Base-by-base conservation (phyloP, 2,113 vertebrate genomes). In the Sphaerodactylus townsendi region DNA sequence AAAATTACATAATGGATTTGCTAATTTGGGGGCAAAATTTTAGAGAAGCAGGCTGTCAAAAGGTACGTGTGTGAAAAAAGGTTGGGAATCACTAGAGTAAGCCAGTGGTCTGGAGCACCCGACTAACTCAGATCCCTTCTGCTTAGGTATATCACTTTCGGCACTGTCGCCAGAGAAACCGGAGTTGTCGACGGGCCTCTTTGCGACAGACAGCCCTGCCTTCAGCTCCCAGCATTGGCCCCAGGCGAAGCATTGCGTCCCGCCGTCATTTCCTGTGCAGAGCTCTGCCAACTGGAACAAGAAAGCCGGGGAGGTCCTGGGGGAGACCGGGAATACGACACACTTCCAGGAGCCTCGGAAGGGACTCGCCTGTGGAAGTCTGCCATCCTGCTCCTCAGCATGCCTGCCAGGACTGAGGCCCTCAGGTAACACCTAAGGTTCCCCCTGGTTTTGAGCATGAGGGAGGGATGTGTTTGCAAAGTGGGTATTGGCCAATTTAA, bases 391-490 rank as follows among this genome's bases (percentile, higher is more conserved):
- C 41, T 97, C 97, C 0, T 95, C 93, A 0, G 93, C 96, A 25
- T 96, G 93, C 90, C 94, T 97, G 74, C 96, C 96, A 0, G 92
- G 91, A 62, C 91, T 94, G 85, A 97, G 96, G 50, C 94, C 96
- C 73, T 95, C 97, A 93, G 97, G 98, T 99, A 94, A 25, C 15
- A 1, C 33, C 73, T 1, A 69, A 17, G 17, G 0, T 2, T 23
- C 82, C 41, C 23, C 53, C 39, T 6, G 28, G 10, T 37, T 79
- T 2, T 44, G 28, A 15, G 44, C 9, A 48, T 48, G 48, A 48
- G 11, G 48, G 53, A 74, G 76, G 30, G 56, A 5, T 5, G 48
- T 53, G 11, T 15, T 48, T 70, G 33, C 68, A 23, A 76, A 90
- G 50, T 15, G 19, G 50, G 13, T 53, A 13, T 3, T 53, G 50